Conservation (phyloP, 2,888 invertebrate genomes). For the Ceratothoa steindachneri region DNA sequence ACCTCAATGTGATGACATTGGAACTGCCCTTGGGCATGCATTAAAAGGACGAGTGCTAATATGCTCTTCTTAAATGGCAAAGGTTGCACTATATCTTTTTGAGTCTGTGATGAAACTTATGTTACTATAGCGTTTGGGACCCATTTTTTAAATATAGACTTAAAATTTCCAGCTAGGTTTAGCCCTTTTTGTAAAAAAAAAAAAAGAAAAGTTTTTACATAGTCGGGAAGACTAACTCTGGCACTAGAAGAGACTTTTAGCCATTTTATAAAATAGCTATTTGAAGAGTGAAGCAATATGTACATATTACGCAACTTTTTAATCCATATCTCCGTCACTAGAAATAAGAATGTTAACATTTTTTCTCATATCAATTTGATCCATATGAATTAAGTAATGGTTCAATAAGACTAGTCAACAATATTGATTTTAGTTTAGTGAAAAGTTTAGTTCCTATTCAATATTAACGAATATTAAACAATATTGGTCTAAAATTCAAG, state of each 20-base stretch:
- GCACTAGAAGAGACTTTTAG: neutral
- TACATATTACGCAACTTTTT: neutral
- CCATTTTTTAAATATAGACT: neutral
- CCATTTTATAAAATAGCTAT: neutral
- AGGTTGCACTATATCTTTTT: neutral
- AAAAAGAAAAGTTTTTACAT: neutral
- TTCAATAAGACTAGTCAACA: no score
- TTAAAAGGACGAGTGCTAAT: no score
- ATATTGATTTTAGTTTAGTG: no score
- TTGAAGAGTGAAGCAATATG: neutral
- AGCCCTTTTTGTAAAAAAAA: neutral
- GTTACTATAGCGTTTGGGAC: neutral
- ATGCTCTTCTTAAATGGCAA: no score
- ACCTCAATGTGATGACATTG: no score
- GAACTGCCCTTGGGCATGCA: no score
- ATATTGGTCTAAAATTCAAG: no score
- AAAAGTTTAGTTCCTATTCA: no score
- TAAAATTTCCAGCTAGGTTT: neutral
- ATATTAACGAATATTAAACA: no score
- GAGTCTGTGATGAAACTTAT: neutral
- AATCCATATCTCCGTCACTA: neutral
- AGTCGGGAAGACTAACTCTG: neutral
- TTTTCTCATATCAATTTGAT: neutral
- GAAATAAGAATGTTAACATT: neutral
- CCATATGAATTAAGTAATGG: no score